Base-by-base conservation (phyloP, 2,113 vertebrate species). In the Corythornis cristatus region DNA sequence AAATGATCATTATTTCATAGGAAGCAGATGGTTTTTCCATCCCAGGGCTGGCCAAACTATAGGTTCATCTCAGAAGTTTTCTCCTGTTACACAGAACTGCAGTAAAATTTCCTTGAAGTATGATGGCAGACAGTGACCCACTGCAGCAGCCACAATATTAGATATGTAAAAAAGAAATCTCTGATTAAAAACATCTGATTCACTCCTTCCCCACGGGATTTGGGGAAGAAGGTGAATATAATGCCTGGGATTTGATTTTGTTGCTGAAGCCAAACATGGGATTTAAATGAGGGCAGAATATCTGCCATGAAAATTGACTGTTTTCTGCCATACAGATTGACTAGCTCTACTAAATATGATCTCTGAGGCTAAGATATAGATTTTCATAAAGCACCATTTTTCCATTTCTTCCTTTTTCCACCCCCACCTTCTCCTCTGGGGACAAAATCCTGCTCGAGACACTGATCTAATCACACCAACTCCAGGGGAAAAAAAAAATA, bases 361-460 rank as follows among this genome's bases (percentile, higher is more conserved):
- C 81, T 86, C 82, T 71, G 62, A 82, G 76, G 64, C 82, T 48
- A 58, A 66, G 50, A 65, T 81, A 89, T 37, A 71, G 75, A 76
- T 81, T 89, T 93, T 76, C 78, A 86, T 82, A 86, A 89, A 66
- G 37, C 31, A 85, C 62, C 10, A 12, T 79, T 46, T 68, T 45
- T 21, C 42, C 22, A 1, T 29, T 33, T 28, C 37, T 57, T 51
- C 15, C 19, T 6, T 5, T 2, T 50, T 12, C 22, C 48, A 21
- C 48, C 48, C 48, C 37, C 37, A 37, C 37, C 37, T 37, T 37
- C 37, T 2, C 65, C 73, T 81, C 71, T 51, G 54, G 78, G 72
- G 62, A 83, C 68, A 68, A 71, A 91, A 84, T 79, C 43, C 62
- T 46, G 33, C 62, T 37, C 6, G 1, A 74, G 62, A 54, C 70